Conservation (phyloP, 2,888 invertebrate species). For the Caradrina clavipalpis region DNA sequence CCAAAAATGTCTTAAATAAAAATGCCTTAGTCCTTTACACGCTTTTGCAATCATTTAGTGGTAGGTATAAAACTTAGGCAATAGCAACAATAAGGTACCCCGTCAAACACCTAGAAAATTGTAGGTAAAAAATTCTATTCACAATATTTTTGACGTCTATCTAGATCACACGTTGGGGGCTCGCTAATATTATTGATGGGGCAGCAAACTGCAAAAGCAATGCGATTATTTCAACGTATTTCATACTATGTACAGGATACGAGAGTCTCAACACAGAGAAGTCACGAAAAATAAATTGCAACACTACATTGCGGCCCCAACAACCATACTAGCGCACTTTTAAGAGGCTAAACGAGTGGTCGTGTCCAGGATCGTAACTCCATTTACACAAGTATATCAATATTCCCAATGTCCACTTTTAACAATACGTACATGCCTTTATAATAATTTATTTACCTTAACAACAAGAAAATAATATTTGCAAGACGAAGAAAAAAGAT, state of each 20-base stretch:
- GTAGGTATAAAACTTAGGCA: constrained; percentile 62
- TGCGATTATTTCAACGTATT: constrained; percentile 36
- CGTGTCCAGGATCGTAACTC: constrained; percentile 81
- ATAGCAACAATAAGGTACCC: constrained; percentile 80
- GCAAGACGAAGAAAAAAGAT: constrained; percentile 73
- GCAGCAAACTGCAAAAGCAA: constrained; percentile 32
- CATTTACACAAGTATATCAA: constrained; percentile 70
- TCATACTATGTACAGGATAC: constrained; percentile 44
- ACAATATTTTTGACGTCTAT: constrained; percentile 79
- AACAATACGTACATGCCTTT: constrained; percentile 82
- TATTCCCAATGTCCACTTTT: constrained; percentile 76
- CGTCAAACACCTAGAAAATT: constrained; percentile 83
- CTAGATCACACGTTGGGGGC: constrained; percentile 74
- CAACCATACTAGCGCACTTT: constrained; percentile 57
- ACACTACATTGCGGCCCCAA: constrained; percentile 23
- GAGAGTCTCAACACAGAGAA: constrained; percentile 25
- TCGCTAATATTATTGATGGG: constrained; percentile 46
- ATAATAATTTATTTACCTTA: constrained; percentile 84
- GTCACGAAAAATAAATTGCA: constrained; percentile 29
- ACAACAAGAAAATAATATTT: constrained; percentile 77
- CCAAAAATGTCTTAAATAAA: constrained; percentile 43
- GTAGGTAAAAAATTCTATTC: constrained; percentile 87
- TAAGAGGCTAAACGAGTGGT: constrained; percentile 80
- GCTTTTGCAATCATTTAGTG: constrained; percentile 50
- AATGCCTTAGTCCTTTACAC: constrained; percentile 45